Evolutionary conservation across 2,113 vertebrate species (phyloP).

Genomic region (Arothron firmamentum): DNA sequence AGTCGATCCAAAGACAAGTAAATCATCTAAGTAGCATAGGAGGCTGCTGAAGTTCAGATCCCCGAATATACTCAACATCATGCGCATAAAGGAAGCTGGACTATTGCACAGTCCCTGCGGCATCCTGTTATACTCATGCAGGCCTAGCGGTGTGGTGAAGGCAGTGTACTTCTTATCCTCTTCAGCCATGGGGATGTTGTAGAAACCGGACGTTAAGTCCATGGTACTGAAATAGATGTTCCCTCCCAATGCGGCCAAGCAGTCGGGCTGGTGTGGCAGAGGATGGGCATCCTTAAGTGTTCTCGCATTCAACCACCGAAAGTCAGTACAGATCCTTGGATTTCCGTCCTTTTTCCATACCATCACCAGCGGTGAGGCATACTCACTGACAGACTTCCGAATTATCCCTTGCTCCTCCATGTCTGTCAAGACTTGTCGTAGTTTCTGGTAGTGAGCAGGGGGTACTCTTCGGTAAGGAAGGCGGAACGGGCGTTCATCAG

Average conservation of each 20-base stretch:
- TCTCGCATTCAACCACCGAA: conserved; percentile 15
- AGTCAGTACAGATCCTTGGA: conserved; percentile 13
- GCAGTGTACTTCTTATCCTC: background rate
- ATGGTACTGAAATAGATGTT: conserved; percentile 1
- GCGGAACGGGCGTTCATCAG: conserved; percentile 8
- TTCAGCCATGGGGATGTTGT: background rate
- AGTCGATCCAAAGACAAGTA: background rate
- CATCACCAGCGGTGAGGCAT: conserved; percentile 6
- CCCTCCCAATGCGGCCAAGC: background rate
- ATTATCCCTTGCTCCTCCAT: conserved; percentile 25
- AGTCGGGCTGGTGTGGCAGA: conserved; percentile 8
- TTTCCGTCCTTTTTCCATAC: conserved; percentile 14
- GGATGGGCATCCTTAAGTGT: conserved; percentile 12
- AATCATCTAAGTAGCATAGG: background rate
- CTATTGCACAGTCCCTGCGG: conserved; percentile 1
- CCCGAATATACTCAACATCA: conserved; percentile 2
- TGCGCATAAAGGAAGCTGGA: background rate
- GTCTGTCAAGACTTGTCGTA: background rate
- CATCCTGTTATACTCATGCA: conserved; percentile 1
- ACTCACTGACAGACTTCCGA: conserved; percentile 8
- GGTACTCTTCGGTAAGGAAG: background rate
- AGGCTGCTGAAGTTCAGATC: background rate
- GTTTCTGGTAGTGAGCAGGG: background rate
- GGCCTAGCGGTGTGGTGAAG: too few species aligned
- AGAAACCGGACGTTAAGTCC: background rate